Evolutionary conservation across 2,888 invertebrate genomes (phyloP), one percentile per base, ranked within the genome.

Genomic region (Disparrhopalites patrizii): DNA sequence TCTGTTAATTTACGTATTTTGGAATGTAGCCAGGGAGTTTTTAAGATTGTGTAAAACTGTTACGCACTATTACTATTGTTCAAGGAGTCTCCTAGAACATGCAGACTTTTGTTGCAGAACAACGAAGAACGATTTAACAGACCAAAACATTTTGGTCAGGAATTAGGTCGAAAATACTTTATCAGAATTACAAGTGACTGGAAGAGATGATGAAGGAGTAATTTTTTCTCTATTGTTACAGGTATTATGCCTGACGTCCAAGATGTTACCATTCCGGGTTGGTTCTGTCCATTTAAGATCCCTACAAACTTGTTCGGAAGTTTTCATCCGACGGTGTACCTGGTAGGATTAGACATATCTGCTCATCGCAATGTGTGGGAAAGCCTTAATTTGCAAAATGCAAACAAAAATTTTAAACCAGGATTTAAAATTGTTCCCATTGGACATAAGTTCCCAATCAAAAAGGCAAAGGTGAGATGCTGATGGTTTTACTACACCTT

Each of bases 291-390:
- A 10, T 77, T 69, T 33, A 80, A 82, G 76, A 77, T 97, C 79
- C 95, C 96, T 70, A 80, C 85, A 70, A 94, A 96, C 83, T 83
- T 96, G 68, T 85, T 89, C 77, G 85, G 87, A 73, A 87, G 89
- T 78, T 91, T 97, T 33, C 84, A 90, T 77, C 92, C 93, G 57
- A 82, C 96, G 67, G 87, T 98, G 64, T 92, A 90, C 33, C 83
- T 98, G 62, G 87, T 90, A 70, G 97, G 97, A 18, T 82, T 98
- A 68, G 93, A 97, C 79, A 84, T 89, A 10, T 82, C 86, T 40
- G 88, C 88, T 50, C 96, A 98, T 80, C 90, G 91, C 78, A 85
- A 90, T 56, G 89, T 97, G 78, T 96, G 94, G 94, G 94, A 96
- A 77, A 88, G 91, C 5, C 93, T 98, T 78, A 89, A 86, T 73